Evolutionary conservation across 2,113 vertebrate genomes (phyloP).

Genomic region (Aptenodytes forsteri): DNA sequence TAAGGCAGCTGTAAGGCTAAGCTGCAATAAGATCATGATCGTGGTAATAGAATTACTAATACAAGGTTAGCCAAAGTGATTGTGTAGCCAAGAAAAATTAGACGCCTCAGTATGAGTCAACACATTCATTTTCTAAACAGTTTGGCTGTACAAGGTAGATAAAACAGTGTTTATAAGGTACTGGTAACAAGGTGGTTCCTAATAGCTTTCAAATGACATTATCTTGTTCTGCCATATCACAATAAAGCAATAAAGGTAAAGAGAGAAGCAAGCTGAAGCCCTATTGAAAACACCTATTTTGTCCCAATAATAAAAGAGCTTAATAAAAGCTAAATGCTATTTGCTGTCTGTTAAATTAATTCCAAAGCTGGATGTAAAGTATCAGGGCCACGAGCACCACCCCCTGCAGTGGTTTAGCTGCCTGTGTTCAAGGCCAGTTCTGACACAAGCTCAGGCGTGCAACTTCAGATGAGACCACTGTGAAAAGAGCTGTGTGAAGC

Average conservation of each 20-base stretch:
- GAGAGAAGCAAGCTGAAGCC: not conserved
- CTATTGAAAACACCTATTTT: not conserved
- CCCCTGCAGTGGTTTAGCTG: not conserved
- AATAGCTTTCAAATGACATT: not conserved
- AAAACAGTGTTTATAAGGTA: not conserved
- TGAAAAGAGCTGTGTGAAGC: not conserved
- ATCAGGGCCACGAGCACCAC: not conserved
- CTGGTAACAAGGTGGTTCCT: not conserved
- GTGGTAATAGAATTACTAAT: constrained; percentile 4
- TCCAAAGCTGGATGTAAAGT: not conserved
- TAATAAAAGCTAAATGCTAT: not conserved
- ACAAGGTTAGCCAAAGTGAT: constrained; percentile 32
- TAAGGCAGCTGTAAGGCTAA: constrained; percentile 17
- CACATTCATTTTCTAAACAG: constrained; percentile 5
- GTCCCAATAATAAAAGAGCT: not conserved
- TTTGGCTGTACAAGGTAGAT: constrained; percentile 3
- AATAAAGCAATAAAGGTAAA: not conserved
- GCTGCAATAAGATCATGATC: constrained; percentile 2
- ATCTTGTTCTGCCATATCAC: not conserved
- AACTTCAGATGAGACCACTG: not conserved
- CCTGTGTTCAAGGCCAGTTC: not conserved
- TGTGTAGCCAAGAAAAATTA: constrained; percentile 42
- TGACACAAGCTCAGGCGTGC: not conserved
- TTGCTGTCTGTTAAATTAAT: not conserved
- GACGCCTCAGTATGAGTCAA: constrained; percentile 17